Conservation (phyloP, 2,888 invertebrate species). For the Baronia brevicornis region DNA sequence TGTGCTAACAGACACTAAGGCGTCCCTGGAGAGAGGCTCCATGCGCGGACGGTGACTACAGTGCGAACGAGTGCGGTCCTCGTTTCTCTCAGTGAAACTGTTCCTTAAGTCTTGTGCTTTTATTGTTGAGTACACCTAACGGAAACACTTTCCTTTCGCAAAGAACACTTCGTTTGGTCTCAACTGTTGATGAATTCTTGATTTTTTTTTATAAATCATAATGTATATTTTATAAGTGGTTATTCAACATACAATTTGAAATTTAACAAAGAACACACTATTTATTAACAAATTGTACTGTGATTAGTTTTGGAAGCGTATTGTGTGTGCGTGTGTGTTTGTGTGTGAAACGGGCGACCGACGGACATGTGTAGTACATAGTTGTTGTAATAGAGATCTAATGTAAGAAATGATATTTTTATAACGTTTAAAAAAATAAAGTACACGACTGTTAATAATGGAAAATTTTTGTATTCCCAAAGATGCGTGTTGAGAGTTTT, state of each 20-base stretch:
- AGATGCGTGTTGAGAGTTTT: constrained; percentile 38
- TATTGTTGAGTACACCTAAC: constrained; percentile 53
- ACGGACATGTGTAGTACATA: constrained; percentile 25
- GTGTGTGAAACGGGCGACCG: constrained; percentile 13
- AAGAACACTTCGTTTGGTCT: constrained; percentile 44
- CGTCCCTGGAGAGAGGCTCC: constrained; percentile 21
- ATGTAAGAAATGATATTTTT: constrained; percentile 69
- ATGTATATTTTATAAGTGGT: constrained; percentile 65
- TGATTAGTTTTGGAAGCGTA: constrained; percentile 44
- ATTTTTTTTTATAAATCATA: constrained; percentile 64
- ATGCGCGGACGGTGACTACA: constrained; percentile 33
- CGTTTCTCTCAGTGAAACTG: constrained; percentile 32
- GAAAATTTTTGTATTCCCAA: constrained; percentile 58
- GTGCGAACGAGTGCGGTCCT: constrained; percentile 21
- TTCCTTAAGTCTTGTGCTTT: constrained; percentile 46
- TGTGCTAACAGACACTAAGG: constrained; percentile 22
- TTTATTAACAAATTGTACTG: constrained; percentile 64
- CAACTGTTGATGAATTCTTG: constrained; percentile 48
- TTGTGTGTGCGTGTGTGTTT: constrained; percentile 21
- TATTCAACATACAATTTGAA: constrained; percentile 50
- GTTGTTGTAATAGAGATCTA: constrained; percentile 50
- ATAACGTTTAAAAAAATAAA: constrained; percentile 67
- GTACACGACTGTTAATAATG: constrained; percentile 60
- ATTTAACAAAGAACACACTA: constrained; percentile 50
- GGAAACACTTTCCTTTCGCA: constrained; percentile 41